Evolutionary conservation across 2,888 invertebrate species (phyloP), one percentile per base, ranked within the genome.

Genomic region (Tillus elongatus): DNA sequence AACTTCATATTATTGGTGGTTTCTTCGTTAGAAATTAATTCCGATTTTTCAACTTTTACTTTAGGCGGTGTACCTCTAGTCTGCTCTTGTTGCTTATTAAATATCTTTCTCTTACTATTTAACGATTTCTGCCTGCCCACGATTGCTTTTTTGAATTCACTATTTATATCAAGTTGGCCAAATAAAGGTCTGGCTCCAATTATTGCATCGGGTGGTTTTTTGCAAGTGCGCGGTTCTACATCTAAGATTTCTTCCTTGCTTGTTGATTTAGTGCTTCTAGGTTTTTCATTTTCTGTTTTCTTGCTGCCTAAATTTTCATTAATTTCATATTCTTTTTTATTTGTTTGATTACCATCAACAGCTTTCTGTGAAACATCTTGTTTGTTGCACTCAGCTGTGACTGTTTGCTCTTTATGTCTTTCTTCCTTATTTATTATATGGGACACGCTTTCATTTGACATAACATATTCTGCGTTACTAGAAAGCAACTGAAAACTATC

Each of bases 171-270:
- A 4, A 60, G 40, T 42, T 61, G 61, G 0, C 65, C 64, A 43
- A 66, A 66, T 15, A 65, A 44, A 3, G 66, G 66, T 30, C 62
- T 50, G 1, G 65, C 65, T 2, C 66, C 66, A 13, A 61, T 60
- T 1, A 66, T 56, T 2, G 61, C 53, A 44, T 64, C 60, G 6
- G 65, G 64, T 2, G 63, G 57, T 44, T 66, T 66, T 43, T 53
- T 61, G 38, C 56, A 60, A 37, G 52, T 19, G 6, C 24, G 6
- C n/a, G 24, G 24, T 19, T 19, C 24, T 19, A 19, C n/a, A 19
- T 6, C 6, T n/a, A 19, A 8, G 6, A 19, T 19, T 19, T 19
- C 24, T 19, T 19, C 24, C n/a, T n/a, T n/a, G n/a, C n/a, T n/a
- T n/a, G n/a, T n/a, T n/a, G n/a, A n/a, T n/a, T n/a, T n/a, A n/a